Conservation (phyloP, 1,140 invertebrate species). For the Rhopalosiphum padi region DNA sequence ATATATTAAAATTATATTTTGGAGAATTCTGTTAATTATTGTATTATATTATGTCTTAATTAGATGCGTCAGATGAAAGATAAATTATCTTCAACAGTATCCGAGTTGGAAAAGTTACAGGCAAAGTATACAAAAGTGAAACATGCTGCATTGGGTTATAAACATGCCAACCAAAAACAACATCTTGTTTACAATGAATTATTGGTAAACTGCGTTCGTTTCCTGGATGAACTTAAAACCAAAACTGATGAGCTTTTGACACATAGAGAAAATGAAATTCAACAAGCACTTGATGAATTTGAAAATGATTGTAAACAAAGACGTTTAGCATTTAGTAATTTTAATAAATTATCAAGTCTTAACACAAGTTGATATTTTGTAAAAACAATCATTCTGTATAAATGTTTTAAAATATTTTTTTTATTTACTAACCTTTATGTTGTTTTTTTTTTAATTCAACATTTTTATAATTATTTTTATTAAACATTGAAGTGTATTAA, state of each 20-base stretch:
- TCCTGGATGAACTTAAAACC: slow-evolving; percentile 33
- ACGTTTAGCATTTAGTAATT: slow-evolving; percentile 35
- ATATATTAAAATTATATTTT: not conserved
- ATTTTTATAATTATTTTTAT: not conserved
- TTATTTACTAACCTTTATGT: not conserved
- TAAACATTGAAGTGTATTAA: too few relatives aligned
- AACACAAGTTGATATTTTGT: not conserved
- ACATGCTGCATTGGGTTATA: slow-evolving; percentile 38
- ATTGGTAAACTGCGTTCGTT: not conserved
- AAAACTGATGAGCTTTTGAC: slow-evolving; percentile 47
- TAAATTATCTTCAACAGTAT: slow-evolving; percentile 7
- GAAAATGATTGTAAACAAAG: slow-evolving; percentile 54
- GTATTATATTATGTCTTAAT: not conserved
- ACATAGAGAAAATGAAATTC: slow-evolving; percentile 47
- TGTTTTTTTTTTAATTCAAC: not conserved
- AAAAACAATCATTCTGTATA: not conserved
- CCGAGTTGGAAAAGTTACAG: slow-evolving; percentile 1
- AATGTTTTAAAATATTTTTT: not conserved
- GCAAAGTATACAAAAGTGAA: slow-evolving; percentile 34
- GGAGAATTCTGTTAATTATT: not conserved
- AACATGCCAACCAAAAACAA: slow-evolving; percentile 45
- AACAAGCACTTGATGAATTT: slow-evolving; percentile 36
- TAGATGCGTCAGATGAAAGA: slow-evolving; percentile 54
- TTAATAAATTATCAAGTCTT: slow-evolving; percentile 40
- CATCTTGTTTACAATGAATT: slow-evolving; percentile 43